Percentiles rank a stretch among this genome's conserved stretches.
Conservation (phyloP, 2,113 vertebrate species). For the Hemicordylus capensis region DNA sequence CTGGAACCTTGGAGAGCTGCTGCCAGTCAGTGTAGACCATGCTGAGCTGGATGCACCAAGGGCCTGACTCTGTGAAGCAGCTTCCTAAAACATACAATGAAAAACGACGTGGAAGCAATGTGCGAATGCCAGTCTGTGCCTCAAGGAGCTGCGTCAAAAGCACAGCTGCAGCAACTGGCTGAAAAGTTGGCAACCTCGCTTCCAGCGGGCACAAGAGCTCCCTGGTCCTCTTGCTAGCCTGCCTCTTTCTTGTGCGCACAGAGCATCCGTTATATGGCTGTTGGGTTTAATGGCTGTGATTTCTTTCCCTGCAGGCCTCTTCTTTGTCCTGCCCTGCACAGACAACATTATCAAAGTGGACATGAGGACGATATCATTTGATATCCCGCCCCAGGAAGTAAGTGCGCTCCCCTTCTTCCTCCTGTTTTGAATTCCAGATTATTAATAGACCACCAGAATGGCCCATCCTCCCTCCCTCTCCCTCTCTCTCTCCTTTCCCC, state of each 20-base stretch:
- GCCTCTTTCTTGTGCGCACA: background rate
- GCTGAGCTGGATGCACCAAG: too few species aligned
- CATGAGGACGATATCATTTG: constrained; percentile 95
- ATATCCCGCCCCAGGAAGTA: constrained; percentile 97
- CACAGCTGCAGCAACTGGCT: background rate
- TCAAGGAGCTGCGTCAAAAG: background rate
- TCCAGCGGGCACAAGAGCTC: background rate
- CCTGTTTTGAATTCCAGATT: background rate
- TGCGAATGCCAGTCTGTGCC: too few species aligned
- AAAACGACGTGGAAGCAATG: too few species aligned
- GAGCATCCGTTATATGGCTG: background rate
- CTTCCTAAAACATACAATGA: too few species aligned
- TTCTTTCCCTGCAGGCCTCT: constrained; percentile 82
- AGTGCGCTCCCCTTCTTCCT: background rate
- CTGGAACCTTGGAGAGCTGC: too few species aligned
- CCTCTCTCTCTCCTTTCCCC: too few species aligned
- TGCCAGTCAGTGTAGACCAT: too few species aligned
- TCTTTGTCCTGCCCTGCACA: constrained; percentile 94
- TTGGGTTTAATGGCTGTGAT: background rate
- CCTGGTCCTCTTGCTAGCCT: background rate
- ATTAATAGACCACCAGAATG: background rate
- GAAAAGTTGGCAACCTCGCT: background rate
- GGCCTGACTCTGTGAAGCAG: too few species aligned
- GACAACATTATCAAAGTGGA: constrained; percentile 98
- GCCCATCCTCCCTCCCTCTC: fast-evolving